These are phyloP conservation scores for Triplophysa dalaica DNA, from an alignment of 2,113 vertebrate species.

Conservation along the genomic window DNA sequence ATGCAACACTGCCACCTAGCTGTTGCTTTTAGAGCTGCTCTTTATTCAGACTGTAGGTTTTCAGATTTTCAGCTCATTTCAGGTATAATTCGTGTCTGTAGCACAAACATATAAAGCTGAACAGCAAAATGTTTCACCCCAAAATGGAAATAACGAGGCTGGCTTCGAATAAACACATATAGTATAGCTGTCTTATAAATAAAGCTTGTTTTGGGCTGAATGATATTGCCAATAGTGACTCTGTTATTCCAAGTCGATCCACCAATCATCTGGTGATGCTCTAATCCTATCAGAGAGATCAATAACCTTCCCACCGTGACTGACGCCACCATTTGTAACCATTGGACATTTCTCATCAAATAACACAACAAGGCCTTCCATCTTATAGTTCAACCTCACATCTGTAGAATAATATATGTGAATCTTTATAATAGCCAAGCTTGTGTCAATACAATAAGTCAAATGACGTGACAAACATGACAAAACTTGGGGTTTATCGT, in stretches of 20 bases:
- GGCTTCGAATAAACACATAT: background rate
- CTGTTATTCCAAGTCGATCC: slow-evolving; percentile 35
- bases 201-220: background rate
- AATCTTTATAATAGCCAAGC: background rate
- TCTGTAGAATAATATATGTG: background rate
- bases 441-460: background rate
- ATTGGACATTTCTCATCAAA: background rate
- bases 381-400: background rate
- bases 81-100: background rate
- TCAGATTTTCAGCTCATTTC: background rate
- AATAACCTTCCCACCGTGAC: slow-evolving; percentile 38
- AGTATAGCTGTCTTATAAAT: background rate
- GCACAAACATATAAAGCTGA: background rate
- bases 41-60: background rate
- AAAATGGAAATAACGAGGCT: background rate
- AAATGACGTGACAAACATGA: too few species aligned
- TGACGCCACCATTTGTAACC: slow-evolving; percentile 20
- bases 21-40: slow-evolving; percentile 27
- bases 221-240: background rate
- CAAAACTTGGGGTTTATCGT: too few species aligned
- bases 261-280: slow-evolving; percentile 14
- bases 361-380: background rate
- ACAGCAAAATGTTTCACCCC: too few species aligned
- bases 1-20: slow-evolving; percentile 61
- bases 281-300: slow-evolving; percentile 46